phyloP scores from a whole-genome alignment of 2,113 vertebrate species.

The Apeltes quadracus region DNA sequence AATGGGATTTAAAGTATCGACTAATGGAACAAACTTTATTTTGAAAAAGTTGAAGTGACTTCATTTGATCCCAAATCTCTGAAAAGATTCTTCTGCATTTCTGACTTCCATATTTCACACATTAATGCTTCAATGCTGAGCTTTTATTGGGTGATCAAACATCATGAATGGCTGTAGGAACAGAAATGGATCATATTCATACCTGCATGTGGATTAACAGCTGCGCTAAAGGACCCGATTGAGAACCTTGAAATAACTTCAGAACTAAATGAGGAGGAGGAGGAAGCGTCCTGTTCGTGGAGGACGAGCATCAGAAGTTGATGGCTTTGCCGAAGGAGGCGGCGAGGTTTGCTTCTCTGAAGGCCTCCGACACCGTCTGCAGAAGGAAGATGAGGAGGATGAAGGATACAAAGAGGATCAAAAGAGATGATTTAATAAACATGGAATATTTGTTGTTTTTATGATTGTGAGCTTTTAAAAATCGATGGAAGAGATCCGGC shows the following conservation, averaged over 20 bases:
- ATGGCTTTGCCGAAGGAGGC: conserved; percentile 98
- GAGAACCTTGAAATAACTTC: conserved; percentile 70
- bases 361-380: conserved; percentile 98
- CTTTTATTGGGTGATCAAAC: neutral
- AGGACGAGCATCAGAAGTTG: conserved; percentile 86
- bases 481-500: too few species aligned
- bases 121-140: neutral
- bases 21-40: neutral
- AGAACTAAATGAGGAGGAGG: conserved; percentile 36
- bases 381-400: neutral
- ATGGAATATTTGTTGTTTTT: too few species aligned
- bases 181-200: conserved; percentile 1
- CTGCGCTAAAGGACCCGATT: neutral
- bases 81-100: neutral
- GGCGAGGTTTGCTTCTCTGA: conserved; percentile 97
- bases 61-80: neutral
- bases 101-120: neutral
- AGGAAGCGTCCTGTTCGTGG: too few species aligned
- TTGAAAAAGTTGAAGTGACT: neutral
- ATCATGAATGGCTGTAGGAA: conserved; percentile 18
- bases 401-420: neutral
- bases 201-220: neutral
- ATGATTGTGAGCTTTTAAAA: too few species aligned
- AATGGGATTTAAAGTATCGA: neutral
- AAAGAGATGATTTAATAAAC: too few species aligned